phyloP scores from a whole-genome alignment of 37 sponge, comb jelly and placozoan genomes.

The Halisarca cf. caerulea region DNA sequence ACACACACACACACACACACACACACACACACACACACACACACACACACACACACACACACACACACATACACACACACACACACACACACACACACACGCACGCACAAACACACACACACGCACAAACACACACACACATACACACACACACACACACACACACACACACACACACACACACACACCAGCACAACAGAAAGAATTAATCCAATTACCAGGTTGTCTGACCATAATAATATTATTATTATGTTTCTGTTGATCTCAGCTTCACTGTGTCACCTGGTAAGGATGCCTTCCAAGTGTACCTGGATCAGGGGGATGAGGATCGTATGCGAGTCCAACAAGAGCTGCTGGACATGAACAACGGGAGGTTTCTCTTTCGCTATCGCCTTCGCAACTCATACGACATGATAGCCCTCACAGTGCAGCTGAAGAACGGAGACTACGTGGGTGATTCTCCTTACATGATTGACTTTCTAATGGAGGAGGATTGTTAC shows the following conservation, averaged over 20 bases:
- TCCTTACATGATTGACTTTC: constrained; percentile 62
- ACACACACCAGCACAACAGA: background rate
- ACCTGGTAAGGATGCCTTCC: constrained; percentile 18
- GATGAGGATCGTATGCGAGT: constrained; percentile 27
- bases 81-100: background rate
- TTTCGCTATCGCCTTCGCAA: constrained; percentile 57
- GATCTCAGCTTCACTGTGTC: constrained; percentile 42
- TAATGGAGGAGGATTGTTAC: constrained; percentile 70
- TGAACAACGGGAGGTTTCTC: constrained; percentile 52
- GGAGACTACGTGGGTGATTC: constrained; percentile 73
- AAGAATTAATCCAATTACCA: background rate
- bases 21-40: constrained; percentile 15
- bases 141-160: constrained; percentile 30
- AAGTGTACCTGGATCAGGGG: constrained; percentile 18
- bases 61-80: too few species aligned
- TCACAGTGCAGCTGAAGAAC: constrained; percentile 53
- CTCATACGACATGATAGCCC: constrained; percentile 31
- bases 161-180: constrained; percentile 3
- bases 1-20: background rate
- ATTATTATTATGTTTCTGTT: constrained; percentile 16
- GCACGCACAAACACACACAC: constrained; percentile 21
- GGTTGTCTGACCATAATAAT: background rate
- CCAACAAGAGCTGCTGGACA: constrained; percentile 12
- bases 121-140: constrained; percentile 18
- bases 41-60: too few species aligned